Conservation (phyloP, 1,140 invertebrate genomes). For the Batillaria attramentaria region DNA sequence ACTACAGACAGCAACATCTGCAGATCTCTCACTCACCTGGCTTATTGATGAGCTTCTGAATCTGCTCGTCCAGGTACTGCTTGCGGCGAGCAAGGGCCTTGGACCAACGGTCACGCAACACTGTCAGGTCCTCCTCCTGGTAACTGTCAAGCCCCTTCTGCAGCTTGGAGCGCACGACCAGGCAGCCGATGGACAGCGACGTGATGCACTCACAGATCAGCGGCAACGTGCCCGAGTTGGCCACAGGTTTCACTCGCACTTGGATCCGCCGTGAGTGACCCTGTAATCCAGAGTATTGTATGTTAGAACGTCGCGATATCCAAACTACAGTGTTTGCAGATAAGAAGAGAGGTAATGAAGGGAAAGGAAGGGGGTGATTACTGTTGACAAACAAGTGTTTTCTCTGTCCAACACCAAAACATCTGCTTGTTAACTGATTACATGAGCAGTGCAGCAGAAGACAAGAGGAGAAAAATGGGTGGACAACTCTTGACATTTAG, state of each 20-base stretch:
- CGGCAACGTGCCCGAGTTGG: conserved; percentile 94
- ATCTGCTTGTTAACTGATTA: too few species aligned
- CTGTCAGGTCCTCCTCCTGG: conserved; percentile 94
- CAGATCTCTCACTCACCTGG: conserved; percentile 75
- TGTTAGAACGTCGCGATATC: too few species aligned
- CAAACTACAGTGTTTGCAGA: too few species aligned
- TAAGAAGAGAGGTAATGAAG: too few species aligned
- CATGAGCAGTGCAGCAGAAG: too few species aligned
- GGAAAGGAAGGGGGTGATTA: too few species aligned
- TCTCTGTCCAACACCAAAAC: too few species aligned
- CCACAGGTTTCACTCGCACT: conserved; percentile 89
- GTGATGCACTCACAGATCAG: conserved; percentile 95
- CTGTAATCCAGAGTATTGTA: too few species aligned
- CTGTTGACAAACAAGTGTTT: too few species aligned
- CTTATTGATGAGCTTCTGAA: conserved; percentile 85
- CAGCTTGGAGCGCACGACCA: conserved; percentile 79
- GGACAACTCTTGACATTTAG: too few species aligned
- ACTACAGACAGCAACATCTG: too few species aligned
- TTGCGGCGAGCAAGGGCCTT: conserved; percentile 87
- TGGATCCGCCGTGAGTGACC: conserved; percentile 75
- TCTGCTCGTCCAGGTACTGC: conserved; percentile 93
- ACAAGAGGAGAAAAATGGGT: too few species aligned
- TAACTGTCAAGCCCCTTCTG: conserved; percentile 95
- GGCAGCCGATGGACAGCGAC: conserved; percentile 90
- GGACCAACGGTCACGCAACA: conserved; percentile 93